Percentiles rank a stretch among this genome's conserved stretches.
Conservation (phyloP, 2,888 invertebrate species). For the Apoda limacodes region DNA sequence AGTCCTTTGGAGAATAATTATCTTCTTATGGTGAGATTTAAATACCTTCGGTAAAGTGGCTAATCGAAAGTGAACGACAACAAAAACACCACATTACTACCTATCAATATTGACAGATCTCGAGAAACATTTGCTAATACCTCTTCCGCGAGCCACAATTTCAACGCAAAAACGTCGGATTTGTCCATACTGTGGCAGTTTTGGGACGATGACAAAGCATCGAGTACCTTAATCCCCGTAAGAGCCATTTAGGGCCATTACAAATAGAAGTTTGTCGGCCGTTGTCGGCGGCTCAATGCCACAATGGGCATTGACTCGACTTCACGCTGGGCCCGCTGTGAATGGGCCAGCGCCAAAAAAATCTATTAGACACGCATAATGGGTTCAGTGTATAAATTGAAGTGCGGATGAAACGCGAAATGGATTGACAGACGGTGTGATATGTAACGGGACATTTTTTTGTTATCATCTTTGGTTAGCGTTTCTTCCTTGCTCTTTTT, state of each 20-base stretch:
- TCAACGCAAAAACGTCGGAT: constrained; percentile 33
- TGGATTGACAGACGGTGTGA: constrained; percentile 35
- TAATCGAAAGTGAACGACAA: too few relatives aligned
- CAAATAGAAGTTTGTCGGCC: constrained; percentile 63
- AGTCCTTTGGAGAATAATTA: too few relatives aligned
- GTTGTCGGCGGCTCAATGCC: constrained; percentile 35
- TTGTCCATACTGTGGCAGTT: constrained; percentile 37
- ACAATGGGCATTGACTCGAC: constrained; percentile 63
- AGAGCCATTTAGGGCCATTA: constrained; percentile 64
- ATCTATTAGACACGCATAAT: constrained; percentile 66
- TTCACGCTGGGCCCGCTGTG: constrained; percentile 57
- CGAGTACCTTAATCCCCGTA: constrained; percentile 58
- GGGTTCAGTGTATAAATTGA: constrained; percentile 40
- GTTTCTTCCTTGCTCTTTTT: too few relatives aligned
- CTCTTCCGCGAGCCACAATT: constrained; percentile 12
- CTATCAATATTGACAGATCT: constrained; percentile 61
- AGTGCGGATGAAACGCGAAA: constrained; percentile 38
- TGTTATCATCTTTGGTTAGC: too few relatives aligned
- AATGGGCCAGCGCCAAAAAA: constrained; percentile 61
- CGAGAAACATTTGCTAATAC: constrained; percentile 34
- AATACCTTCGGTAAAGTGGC: too few relatives aligned
- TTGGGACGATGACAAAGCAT: constrained; percentile 49
- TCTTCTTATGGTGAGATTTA: too few relatives aligned
- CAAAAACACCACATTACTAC: too few relatives aligned
- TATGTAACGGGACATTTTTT: constrained; percentile 4